Base-by-base conservation (phyloP, 2,888 invertebrate genomes). In the Notodonta dromedarius region DNA sequence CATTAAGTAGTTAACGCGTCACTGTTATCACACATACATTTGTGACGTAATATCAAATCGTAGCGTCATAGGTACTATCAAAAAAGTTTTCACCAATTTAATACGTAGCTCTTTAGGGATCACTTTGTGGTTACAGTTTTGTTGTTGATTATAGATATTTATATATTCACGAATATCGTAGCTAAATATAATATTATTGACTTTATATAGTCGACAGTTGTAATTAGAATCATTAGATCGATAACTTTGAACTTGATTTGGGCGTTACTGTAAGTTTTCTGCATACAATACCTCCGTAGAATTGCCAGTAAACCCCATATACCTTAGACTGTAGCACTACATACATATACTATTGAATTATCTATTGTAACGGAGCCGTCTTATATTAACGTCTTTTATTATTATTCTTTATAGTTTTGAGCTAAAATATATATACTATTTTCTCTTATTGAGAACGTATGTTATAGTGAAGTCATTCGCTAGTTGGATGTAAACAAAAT, bases 101-200 rank as follows among this genome's bases (percentile, higher is more conserved):
- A 51, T 16, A 51, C 62, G 69, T 78, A 81, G 80, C 67, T 70
- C 69, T 62, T 69, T 84, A 84, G 85, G 84, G 82, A 83, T 79
- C 82, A 84, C 78, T 78, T 71, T 73, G 76, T 63, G 66, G 71
- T 24, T 24, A 24, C 24, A 69, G 62, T 65, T 55, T 77, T 60
- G 72, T 78, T 80, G 79, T 82, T 24, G 77, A 76, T 82, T 82
- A 68, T 83, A 80, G 76, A 81, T 77, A 73, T 82, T 79, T 82
- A 80, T 74, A 78, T 59, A 59, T 73, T 76, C 64, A 70, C 63
- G 70, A 74, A 71, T 76, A 75, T 76, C 77, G 75, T 74, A 76
- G 68, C 77, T 74, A 74, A 71, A 65, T 74, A 71, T 76, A 74
- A 71, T 78, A 24, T 24, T 24, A 24, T 2, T 2, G 70, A 76